Base-by-base conservation (phyloP, 2,888 invertebrate species). In the Parnassius apollo region DNA sequence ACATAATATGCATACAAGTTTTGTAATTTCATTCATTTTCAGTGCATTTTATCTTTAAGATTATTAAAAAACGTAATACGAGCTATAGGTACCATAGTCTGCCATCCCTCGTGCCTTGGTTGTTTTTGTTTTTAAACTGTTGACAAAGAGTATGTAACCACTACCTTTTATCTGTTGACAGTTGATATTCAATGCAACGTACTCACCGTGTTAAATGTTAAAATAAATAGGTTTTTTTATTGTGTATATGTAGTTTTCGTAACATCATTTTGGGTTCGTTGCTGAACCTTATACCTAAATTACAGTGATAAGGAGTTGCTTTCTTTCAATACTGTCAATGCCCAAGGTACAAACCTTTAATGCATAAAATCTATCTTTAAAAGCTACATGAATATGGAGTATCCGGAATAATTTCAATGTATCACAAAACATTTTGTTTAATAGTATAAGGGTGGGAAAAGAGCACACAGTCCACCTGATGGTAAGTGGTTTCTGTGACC, bases 121-220 rank as follows among this genome's bases (percentile, higher is more conserved):
- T 61, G 50, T 45, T 60, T 62, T 59, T 49, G 51, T 48, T 57
- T 57, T 62, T 62, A 57, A 57, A 45, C 3, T 51, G 56, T 57
- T 64, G 35, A 35, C 35, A 35, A 7, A 35, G 35, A 35, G 35
- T 35, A 35, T 35, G 7, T 35, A 35, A 35, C 7, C 35, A 35
- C 35, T 35, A 35, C 35, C 4, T 35, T 35, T 35, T 35, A 35
- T 35, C 35, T 4, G 4, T 35, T 35, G 64, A 64, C 64, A 60
- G 59, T n/a, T 60, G 64, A 64, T 60, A 56, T 59, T 12, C 59
- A 59, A 57, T 59, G 59, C 57, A 60, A 42, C 53, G 53, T 42
- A 42, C 44, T 3, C 11, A 44, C 9, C 44, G 13, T 55, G 52
- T 57, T 42, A 51, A 51, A 57, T 22, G 42, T 51, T 35, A 8